These are phyloP conservation scores for Pseudeuparius sepicola DNA, from an alignment of 2,888 invertebrate genomes.

Conservation along the genomic window DNA sequence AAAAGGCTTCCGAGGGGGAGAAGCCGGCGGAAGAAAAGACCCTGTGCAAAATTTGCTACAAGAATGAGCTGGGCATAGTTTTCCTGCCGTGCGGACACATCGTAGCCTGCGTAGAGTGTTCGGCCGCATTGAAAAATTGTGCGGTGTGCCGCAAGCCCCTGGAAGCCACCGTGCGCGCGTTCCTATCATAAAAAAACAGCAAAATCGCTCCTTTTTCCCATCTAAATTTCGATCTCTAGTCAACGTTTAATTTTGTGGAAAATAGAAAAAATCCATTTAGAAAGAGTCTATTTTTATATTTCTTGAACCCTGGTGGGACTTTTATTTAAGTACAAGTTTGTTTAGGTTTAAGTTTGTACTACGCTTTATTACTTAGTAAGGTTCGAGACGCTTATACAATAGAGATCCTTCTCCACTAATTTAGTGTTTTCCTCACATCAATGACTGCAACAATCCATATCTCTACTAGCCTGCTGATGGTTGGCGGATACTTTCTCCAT, in stretches of 20 bases:
- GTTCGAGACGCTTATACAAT: constrained; percentile 17
- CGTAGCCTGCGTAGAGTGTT: constrained; percentile 85
- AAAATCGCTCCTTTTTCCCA: constrained; percentile 5
- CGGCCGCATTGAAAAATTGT: constrained; percentile 74
- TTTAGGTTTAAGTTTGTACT: constrained; percentile 15
- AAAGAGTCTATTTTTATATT: no score
- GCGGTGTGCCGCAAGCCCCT: constrained; percentile 77
- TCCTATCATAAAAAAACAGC: constrained; percentile 41
- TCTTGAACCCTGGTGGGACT: no score
- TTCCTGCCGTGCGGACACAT: constrained; percentile 95
- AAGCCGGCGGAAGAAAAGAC: constrained; percentile 42
- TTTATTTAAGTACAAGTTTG: constrained; percentile 17
- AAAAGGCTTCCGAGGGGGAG: constrained; percentile 16
- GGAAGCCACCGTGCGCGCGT: constrained; percentile 55
- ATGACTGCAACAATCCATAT: no score
- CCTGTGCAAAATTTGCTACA: constrained; percentile 87
- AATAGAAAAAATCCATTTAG: no score
- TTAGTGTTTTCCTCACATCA: no score
- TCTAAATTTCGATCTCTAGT: constrained; percentile 22
- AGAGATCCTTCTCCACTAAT: no score
- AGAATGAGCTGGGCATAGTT: constrained; percentile 76
- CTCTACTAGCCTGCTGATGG: no score
- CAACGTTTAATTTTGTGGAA: no score
- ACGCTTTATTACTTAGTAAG: constrained; percentile 17
- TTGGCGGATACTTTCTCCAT: no score